phyloP scores from a whole-genome alignment of 2,113 vertebrate genomes.

The Saccopteryx leptura region DNA sequence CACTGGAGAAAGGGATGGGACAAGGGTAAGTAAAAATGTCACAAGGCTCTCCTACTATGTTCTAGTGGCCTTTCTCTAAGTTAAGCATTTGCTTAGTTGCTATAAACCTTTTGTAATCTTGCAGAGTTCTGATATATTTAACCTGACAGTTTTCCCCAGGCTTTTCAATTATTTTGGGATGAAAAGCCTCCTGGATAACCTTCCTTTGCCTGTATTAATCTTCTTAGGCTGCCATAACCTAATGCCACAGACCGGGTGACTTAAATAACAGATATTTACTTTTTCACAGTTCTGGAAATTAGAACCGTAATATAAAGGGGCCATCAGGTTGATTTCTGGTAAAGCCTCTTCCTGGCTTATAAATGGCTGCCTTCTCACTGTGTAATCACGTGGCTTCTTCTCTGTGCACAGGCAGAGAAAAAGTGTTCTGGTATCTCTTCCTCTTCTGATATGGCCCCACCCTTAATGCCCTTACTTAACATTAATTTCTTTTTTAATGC shows the following conservation, averaged over 20 bases:
- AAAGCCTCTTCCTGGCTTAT: background rate
- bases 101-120: slow-evolving; percentile 13
- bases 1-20: background rate
- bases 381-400: background rate
- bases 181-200: background rate
- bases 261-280: slow-evolving; percentile 1
- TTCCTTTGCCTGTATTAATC: background rate
- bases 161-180: slow-evolving; percentile 17
- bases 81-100: background rate
- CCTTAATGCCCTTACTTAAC: background rate
- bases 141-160: background rate
- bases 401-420: background rate
- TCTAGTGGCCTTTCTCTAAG: background rate
- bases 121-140: slow-evolving; percentile 14
- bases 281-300: background rate
- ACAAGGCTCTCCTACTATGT: background rate
- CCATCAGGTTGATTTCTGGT: background rate
- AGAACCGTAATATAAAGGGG: background rate
- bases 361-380: background rate
- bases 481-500: slow-evolving; percentile 11
- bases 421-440: background rate
- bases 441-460: background rate
- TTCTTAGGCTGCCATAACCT: background rate
- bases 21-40: background rate
- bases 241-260: background rate